phyloP scores from a whole-genome alignment of 2,888 invertebrate species.

The Cataglyphis albicans region DNA sequence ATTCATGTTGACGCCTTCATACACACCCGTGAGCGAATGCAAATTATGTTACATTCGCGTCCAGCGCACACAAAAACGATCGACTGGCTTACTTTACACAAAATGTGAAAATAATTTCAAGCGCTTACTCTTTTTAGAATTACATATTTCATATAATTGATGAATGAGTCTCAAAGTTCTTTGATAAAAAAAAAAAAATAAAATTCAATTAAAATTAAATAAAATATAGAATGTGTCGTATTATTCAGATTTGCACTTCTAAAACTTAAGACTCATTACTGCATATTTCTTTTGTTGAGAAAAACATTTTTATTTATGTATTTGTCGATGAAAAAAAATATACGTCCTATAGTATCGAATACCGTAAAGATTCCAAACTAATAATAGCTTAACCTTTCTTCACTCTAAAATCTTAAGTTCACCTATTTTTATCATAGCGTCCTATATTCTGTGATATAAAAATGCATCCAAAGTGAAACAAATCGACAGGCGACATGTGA shows the following conservation, averaged over 20 bases:
- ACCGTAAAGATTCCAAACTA: neutral
- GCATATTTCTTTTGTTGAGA: neutral
- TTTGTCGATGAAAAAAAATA: neutral
- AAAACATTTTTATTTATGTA: neutral
- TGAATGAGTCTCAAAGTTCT: neutral
- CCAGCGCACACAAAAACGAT: slow-evolving; percentile 15
- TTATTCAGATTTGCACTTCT: neutral
- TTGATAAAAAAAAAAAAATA: slow-evolving; percentile 11
- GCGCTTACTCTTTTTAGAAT: slow-evolving; percentile 4
- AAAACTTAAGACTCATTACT: slow-evolving; percentile 2
- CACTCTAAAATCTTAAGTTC: neutral
- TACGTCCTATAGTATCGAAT: neutral
- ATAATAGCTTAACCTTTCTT: neutral
- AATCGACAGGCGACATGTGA: slow-evolving; percentile 28
- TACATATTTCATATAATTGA: neutral
- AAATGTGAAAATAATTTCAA: neutral
- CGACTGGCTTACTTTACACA: slow-evolving; percentile 5
- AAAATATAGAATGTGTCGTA: neutral
- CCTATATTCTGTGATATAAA: neutral
- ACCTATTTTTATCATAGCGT: neutral
- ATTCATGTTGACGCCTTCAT: slow-evolving; percentile 34
- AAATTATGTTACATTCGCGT: slow-evolving; percentile 25
- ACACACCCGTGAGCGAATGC: slow-evolving; percentile 26
- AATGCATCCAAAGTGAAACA: neutral
- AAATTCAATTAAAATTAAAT: neutral